Evolutionary conservation across 2,888 invertebrate genomes (phyloP), one percentile per base, ranked within the genome.

Genomic region (Diaprepes abbreviatus): DNA sequence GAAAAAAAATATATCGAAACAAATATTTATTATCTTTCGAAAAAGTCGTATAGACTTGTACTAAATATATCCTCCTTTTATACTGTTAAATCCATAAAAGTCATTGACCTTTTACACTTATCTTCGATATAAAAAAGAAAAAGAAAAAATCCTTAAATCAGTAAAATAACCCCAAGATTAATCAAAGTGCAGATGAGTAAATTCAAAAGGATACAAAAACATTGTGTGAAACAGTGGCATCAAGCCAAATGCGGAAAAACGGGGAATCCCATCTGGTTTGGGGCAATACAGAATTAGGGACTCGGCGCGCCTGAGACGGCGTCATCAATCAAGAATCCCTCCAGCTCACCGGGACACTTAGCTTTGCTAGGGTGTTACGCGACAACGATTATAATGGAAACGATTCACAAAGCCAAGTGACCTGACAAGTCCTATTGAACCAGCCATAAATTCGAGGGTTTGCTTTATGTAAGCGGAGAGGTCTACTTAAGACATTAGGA

Each of bases 361-460:
- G 65, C 65, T 65, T 65, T 57, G 57, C 57, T 57, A 71, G 71
- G 68, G 73, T 70, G 66, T 66, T 66, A 66, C 66, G 66, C 66
- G 66, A 66, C 66, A 66, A 50, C 66, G 66, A 66, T 66, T 66
- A 66, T 66, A 66, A 66, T 66, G 66, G 66, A 59, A 59, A 59
- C 66, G 59, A 66, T 66, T 66, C 66, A 66, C 66, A 66, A 66
- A 66, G 59, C 66, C 66, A 66, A 66, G 58, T 66, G 66, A 66
- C 66, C 66, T 66, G 66, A 66, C 66, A 66, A 66, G 38, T 66
- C 59, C 59, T 66, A 66, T 66, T 66, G 66, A 66, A 66, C 58
- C 58, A 59, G 40, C 58, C 66, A 66, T 66, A 66, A 66, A 66
- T 66, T 66, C 33, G 58, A 62, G 67, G 67, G 67, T 68, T 68